phyloP scores from a whole-genome alignment of 2,888 invertebrate species.

The Lacanobia wlatinum region DNA sequence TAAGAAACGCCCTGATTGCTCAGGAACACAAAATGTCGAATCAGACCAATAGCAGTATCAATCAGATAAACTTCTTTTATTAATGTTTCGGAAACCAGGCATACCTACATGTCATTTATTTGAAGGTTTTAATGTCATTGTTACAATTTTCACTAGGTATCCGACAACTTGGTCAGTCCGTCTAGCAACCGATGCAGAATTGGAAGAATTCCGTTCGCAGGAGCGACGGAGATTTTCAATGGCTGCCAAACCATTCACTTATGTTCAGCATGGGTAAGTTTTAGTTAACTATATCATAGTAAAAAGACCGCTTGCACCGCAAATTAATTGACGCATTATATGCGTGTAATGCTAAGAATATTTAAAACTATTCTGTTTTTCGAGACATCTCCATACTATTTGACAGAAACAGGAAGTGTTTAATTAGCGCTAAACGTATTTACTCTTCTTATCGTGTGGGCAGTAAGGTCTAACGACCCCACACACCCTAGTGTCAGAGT shows the following conservation, averaged over 20 bases:
- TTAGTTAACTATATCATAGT: neutral
- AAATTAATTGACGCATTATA: too few relatives aligned
- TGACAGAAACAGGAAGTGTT: too few relatives aligned
- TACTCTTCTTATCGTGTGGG: too few relatives aligned
- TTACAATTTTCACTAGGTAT: slow-evolving; percentile 84
- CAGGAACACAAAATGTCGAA: too few relatives aligned
- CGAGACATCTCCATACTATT: too few relatives aligned
- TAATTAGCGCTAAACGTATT: too few relatives aligned
- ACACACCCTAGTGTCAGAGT: too few relatives aligned
- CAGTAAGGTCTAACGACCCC: too few relatives aligned
- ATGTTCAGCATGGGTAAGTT: slow-evolving; percentile 96
- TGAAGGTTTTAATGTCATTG: neutral
- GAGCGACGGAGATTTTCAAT: slow-evolving; percentile 96
- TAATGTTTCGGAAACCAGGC: neutral
- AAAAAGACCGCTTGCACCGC: too few relatives aligned
- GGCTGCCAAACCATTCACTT: slow-evolving; percentile 98
- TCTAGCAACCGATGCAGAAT: slow-evolving; percentile 94
- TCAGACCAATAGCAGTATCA: too few relatives aligned
- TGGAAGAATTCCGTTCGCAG: slow-evolving; percentile 94
- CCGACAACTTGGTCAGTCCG: slow-evolving; percentile 96
- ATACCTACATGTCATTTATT: neutral
- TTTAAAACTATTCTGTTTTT: neutral
- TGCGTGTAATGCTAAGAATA: neutral
- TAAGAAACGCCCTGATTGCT: too few relatives aligned
- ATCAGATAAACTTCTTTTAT: neutral